phyloP scores from a whole-genome alignment of 2,888 invertebrate species.

The Petrolisthes cinctipes region DNA sequence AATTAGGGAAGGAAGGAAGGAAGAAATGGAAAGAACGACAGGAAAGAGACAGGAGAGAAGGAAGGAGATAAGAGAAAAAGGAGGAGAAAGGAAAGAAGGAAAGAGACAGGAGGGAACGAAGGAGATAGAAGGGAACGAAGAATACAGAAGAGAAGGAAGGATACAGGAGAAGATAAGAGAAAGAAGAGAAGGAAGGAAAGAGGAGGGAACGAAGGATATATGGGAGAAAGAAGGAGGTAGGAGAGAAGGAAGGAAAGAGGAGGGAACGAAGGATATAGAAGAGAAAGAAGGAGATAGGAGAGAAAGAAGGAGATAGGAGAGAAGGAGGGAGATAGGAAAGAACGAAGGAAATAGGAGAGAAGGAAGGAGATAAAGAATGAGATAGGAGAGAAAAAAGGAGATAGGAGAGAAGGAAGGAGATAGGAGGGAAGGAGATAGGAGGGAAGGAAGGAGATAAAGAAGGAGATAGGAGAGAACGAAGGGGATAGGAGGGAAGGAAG shows the following conservation, averaged over 20 bases:
- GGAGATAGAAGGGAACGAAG: neutral
- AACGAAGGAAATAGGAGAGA: too few relatives aligned
- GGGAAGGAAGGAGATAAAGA: neutral
- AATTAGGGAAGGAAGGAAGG: neutral
- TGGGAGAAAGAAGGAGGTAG: too few relatives aligned
- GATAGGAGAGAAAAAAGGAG: neutral
- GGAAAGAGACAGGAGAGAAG: neutral
- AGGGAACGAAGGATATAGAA: neutral
- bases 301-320: too few relatives aligned
- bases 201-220: too few relatives aligned
- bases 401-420: neutral
- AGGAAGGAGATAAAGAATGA: too few relatives aligned
- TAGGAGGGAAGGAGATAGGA: neutral
- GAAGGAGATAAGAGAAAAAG: neutral
- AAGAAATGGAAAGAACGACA: neutral
- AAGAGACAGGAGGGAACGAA: neutral
- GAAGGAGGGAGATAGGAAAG: too few relatives aligned
- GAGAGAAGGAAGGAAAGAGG: neutral
- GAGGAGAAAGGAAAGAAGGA: neutral
- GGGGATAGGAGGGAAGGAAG: too few relatives aligned
- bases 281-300: neutral
- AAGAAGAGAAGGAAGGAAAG: too few relatives aligned
- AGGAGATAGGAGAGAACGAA: neutral
- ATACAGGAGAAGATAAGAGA: neutral
- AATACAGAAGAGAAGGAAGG: neutral